phyloP scores from a whole-genome alignment of 2,797 vertebrate genomes.

The Eulemur rubriventer region DNA sequence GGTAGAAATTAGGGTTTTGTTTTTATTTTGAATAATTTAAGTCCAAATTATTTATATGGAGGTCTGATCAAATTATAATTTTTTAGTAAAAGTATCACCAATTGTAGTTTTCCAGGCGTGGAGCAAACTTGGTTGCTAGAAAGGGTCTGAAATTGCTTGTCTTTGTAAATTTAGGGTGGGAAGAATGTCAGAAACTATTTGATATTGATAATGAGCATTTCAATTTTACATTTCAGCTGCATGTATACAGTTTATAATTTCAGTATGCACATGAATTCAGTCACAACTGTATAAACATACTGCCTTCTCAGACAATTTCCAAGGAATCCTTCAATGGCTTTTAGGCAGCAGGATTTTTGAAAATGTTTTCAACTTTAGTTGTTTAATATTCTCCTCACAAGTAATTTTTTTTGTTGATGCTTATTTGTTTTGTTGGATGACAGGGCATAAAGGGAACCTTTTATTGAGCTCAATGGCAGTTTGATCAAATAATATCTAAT shows the following conservation, averaged over 20 bases:
- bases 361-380: not conserved
- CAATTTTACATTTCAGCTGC: not conserved
- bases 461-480: conserved; percentile 31
- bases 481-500: conserved; percentile 56
- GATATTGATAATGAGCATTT: not conserved
- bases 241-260: not conserved
- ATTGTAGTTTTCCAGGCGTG: not conserved
- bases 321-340: not conserved
- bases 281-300: not conserved
- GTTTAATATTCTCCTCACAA: conserved; percentile 38
- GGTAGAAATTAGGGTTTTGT: not conserved
- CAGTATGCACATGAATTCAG: not conserved
- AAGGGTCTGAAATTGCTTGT: not conserved
- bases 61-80: not conserved
- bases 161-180: not conserved
- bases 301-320: not conserved
- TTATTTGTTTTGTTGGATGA: conserved; percentile 56
- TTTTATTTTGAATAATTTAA: not conserved
- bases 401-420: conserved; percentile 12
- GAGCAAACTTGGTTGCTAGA: not conserved
- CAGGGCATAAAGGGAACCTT: conserved; percentile 47
- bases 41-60: not conserved
- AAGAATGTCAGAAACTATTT: not conserved
- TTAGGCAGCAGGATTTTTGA: not conserved
- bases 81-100: not conserved